Evolutionary conservation across 2,888 invertebrate species (phyloP), one percentile per base, ranked within the genome.

Genomic region (Macrosoma leucophasiata): DNA sequence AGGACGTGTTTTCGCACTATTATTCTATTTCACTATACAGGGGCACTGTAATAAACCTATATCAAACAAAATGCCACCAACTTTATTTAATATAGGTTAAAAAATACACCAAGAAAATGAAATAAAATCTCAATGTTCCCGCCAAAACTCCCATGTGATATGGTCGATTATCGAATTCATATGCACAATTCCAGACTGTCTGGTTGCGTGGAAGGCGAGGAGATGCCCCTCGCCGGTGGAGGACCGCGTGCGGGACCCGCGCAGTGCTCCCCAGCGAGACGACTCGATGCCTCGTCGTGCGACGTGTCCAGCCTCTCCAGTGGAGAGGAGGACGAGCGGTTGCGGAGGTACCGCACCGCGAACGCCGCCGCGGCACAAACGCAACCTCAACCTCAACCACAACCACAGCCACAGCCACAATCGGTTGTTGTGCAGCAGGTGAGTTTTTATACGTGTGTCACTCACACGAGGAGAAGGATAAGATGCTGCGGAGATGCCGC

Each of bases 321-420:
- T 55, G 85, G 86, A 43, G 81, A 86, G 53, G 76, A 84, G 58
- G 77, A 84, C 76, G 76, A 85, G 63, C 65, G 82, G 3, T 55
- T 84, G 58, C 73, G 82, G n/a, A 59, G 81, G 42, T 82, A 82
- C 51, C 75, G 82, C 50, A 82, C 78, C 31, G 70, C 73, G 19
- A 52, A 52, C 36, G 21, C 29, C 55, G 57, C 27, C 55, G 52
- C 37, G 48, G 52, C 18, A 49, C 56, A 19, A 6, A 24, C 10
- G 14, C 31, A 31, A 13, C 46, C 36, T 20, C 44, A 39, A 13
- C 32, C 31, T 17, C 48, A 46, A 17, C 46, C 31, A 13, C 17
- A 28, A 24, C 29, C 50, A 34, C 46, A 51, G 21, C 42, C 42
- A 17, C 36, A 29, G 24, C 41, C 41, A 28, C 55, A 55, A 10